Evolutionary conservation across 2,797 vertebrate species (phyloP).

Genomic region (Phrynocephalus vlangalii): DNA sequence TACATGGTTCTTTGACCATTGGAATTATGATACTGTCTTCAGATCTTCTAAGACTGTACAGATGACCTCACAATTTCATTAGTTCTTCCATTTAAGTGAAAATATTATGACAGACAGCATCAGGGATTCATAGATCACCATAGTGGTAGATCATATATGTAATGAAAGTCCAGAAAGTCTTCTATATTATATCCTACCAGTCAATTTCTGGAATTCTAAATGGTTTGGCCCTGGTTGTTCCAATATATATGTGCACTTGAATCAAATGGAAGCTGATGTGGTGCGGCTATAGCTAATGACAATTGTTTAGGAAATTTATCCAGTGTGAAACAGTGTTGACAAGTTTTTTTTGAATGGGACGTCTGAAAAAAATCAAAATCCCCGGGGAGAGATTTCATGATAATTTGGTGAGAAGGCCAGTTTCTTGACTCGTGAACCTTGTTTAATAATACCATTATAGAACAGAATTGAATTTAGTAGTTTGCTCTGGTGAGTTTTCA

Average conservation of each 20-base stretch:
- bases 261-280: not conserved
- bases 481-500: slow-evolving; percentile 74
- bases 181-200: not conserved
- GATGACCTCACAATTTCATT: not conserved
- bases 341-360: not conserved
- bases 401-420: slow-evolving; percentile 50
- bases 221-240: not conserved
- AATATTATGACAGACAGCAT: not conserved
- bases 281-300: not conserved
- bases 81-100: not conserved
- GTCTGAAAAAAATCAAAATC: not conserved
- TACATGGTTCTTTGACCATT: too few relatives aligned
- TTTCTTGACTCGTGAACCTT: slow-evolving; percentile 52
- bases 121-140: not conserved
- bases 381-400: slow-evolving; percentile 39
- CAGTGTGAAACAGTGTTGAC: not conserved
- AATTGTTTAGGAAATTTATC: not conserved
- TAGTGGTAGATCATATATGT: not conserved
- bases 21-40: too few relatives aligned
- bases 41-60: not conserved
- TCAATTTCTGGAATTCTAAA: not conserved
- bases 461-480: slow-evolving; percentile 66
- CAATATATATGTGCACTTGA: not conserved
- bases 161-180: not conserved
- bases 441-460: slow-evolving; percentile 66